phyloP scores from a whole-genome alignment of 1,140 invertebrate genomes.

The Aphelinus atriplicis region DNA sequence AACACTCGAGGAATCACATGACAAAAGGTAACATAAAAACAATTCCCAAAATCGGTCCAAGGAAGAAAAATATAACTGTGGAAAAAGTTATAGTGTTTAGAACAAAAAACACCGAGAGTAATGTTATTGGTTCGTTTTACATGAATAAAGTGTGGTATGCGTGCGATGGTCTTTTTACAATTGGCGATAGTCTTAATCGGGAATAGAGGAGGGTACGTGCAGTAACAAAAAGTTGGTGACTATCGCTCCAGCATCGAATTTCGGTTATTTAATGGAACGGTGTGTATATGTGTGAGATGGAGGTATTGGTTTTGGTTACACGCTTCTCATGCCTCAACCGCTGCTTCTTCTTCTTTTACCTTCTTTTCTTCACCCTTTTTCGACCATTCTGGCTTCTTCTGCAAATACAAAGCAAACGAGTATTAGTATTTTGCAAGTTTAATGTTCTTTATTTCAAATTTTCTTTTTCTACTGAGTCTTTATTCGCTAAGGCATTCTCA shows the following conservation, averaged over 20 bases:
- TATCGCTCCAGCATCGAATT: slow-evolving; percentile 22
- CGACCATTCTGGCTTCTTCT: slow-evolving; percentile 92
- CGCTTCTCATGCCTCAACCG: slow-evolving; percentile 77
- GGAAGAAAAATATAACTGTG: slow-evolving; percentile 3
- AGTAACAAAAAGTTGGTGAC: slow-evolving; percentile 23
- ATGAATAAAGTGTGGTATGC: too few species aligned
- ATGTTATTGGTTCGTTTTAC: too few species aligned
- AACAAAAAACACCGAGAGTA: too few species aligned
- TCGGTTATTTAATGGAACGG: slow-evolving; percentile 44
- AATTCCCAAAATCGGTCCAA: neutral
- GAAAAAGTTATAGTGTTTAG: neutral
- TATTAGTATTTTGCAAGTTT: slow-evolving; percentile 14
- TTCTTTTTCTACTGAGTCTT: too few species aligned
- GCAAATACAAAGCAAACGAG: slow-evolving; percentile 57
- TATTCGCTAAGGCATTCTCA: too few species aligned
- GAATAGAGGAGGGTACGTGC: slow-evolving; percentile 6
- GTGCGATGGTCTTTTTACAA: slow-evolving; percentile 25
- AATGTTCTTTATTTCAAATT: too few species aligned
- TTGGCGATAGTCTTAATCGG: slow-evolving; percentile 19
- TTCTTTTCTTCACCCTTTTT: slow-evolving; percentile 88
- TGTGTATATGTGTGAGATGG: slow-evolving; percentile 27
- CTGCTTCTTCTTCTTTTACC: slow-evolving; percentile 82
- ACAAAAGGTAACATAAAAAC: too few species aligned
- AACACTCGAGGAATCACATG: too few species aligned
- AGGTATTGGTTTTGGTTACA: slow-evolving; percentile 43